Evolutionary conservation across 2,888 invertebrate genomes (phyloP).

Genomic region (Lithophane socia): DNA sequence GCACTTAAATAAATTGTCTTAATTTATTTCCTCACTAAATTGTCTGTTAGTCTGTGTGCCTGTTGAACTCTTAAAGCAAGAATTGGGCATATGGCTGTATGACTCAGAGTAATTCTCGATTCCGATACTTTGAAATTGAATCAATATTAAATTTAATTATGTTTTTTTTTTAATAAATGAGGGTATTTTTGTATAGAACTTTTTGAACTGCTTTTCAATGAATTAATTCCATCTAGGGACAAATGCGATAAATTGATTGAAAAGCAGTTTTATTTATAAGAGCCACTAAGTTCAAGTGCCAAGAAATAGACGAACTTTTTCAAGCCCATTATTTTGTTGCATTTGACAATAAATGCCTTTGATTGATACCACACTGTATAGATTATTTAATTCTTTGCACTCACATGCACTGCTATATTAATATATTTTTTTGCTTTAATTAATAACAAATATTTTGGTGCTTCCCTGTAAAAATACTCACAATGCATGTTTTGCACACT

Average conservation of each 20-base stretch:
- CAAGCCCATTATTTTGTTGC: background rate
- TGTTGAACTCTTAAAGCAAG: background rate
- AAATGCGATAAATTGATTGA: background rate
- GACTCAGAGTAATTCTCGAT: background rate
- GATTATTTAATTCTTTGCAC: background rate
- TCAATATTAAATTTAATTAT: background rate
- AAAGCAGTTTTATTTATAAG: too few relatives aligned
- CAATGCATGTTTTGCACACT: constrained; percentile 24
- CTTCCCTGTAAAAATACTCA: background rate
- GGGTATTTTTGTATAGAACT: too few relatives aligned
- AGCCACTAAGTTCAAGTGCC: background rate
- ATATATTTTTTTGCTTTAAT: background rate
- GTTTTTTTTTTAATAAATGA: background rate
- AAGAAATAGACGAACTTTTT: background rate
- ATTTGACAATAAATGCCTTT: background rate
- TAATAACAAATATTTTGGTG: background rate
- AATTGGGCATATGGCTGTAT: background rate
- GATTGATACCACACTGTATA: background rate
- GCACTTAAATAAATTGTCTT: constrained; percentile 27
- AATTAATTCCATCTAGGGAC: background rate
- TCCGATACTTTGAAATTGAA: background rate
- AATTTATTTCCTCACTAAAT: constrained; percentile 1
- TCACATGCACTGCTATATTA: background rate
- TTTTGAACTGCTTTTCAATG: background rate
- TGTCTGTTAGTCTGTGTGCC: background rate